These are phyloP conservation scores for Trididemnum clinides DNA, from an alignment of 23 tunicate genomes.

Conservation along the genomic window DNA sequence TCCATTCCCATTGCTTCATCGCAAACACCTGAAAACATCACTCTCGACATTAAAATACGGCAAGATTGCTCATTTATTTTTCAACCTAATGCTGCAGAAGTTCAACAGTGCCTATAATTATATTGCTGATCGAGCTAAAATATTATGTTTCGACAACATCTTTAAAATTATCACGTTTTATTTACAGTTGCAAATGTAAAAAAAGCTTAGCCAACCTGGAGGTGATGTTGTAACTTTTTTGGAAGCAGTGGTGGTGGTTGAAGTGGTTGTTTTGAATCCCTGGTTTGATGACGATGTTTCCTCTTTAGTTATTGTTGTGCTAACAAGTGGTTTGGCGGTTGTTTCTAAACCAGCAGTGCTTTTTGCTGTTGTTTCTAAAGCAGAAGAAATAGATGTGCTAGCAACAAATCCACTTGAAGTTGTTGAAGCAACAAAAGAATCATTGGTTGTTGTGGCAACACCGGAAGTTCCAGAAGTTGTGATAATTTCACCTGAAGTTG, in stretches of 20 bases:
- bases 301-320: not conserved
- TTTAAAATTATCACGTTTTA: too few relatives aligned
- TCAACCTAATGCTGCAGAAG: too few relatives aligned
- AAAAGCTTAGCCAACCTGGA: too few relatives aligned
- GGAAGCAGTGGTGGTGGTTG: constrained; percentile 31
- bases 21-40: constrained; percentile 48
- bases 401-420: not conserved
- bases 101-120: too few relatives aligned
- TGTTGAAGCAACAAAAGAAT: not conserved
- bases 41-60: too few relatives aligned
- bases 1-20: constrained; percentile 85
- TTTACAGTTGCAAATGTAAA: too few relatives aligned
- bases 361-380: not conserved
- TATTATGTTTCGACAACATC: too few relatives aligned
- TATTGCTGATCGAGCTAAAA: too few relatives aligned
- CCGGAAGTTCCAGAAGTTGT: not conserved
- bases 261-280: constrained; percentile 18
- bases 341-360: not conserved
- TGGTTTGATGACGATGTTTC: constrained; percentile 34
- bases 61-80: too few relatives aligned
- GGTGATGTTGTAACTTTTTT: too few relatives aligned
- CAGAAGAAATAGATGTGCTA: not conserved
- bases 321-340: not conserved
- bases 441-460: constrained; percentile 9
- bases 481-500: not conserved